Evolutionary conservation across 2,113 vertebrate genomes (phyloP).

Genomic region (Cinclus mexicanus): DNA sequence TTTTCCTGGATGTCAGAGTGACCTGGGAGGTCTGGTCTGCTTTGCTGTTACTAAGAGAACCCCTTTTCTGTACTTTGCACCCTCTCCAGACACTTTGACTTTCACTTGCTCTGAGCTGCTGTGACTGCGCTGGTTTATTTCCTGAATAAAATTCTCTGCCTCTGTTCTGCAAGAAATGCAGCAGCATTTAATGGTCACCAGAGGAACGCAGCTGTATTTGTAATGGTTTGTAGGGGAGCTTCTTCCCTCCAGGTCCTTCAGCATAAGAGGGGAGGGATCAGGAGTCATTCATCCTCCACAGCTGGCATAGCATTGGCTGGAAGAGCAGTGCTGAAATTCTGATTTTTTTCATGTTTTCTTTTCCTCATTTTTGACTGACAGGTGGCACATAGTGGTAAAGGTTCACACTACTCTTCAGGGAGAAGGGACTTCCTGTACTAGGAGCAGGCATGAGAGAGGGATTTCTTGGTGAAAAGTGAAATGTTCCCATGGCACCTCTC

Average conservation of each 20-base stretch:
- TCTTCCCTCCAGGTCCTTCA: background rate
- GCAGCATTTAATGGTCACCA: background rate
- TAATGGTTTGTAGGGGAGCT: background rate
- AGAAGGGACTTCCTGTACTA: background rate
- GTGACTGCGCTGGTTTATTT: background rate
- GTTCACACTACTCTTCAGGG: background rate
- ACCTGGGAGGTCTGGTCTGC: background rate
- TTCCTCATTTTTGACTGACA: background rate
- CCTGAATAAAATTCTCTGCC: background rate
- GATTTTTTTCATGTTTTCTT: background rate
- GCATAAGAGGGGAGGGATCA: background rate
- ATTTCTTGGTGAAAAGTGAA: background rate
- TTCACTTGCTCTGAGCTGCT: background rate
- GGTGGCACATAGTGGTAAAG: fast-evolving
- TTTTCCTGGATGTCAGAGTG: background rate
- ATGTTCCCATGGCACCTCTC: background rate
- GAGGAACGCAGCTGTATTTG: background rate
- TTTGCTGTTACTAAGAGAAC: background rate
- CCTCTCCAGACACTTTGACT: background rate
- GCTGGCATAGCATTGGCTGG: background rate
- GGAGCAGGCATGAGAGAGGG: background rate
- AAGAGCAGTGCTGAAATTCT: background rate
- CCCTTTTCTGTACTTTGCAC: background rate
- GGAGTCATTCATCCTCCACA: background rate
- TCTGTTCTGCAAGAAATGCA: background rate